Conservation (phyloP, 2,113 vertebrate species). For the Aldabrachelys gigantea region DNA sequence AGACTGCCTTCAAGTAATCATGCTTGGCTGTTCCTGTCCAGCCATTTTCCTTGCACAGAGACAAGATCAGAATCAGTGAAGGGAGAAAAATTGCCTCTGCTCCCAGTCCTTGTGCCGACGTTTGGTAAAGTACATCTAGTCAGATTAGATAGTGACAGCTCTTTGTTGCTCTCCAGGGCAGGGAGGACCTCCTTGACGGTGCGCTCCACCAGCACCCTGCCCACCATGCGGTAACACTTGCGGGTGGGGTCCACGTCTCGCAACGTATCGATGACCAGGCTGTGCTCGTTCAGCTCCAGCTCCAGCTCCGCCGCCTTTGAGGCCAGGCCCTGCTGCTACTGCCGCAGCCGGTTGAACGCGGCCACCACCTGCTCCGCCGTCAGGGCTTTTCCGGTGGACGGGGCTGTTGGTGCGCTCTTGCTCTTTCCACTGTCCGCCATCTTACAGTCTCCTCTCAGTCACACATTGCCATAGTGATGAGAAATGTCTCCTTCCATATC, state of each 20-base stretch:
- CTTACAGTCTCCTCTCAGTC: background rate
- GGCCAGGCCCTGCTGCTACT: constrained; percentile 90
- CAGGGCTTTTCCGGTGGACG: constrained; percentile 7
- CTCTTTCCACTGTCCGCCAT: constrained; percentile 62
- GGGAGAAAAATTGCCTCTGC: background rate
- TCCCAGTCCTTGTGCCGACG: background rate
- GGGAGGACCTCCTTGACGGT: constrained; percentile 94
- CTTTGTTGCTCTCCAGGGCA: constrained; percentile 90
- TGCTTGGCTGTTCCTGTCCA: background rate
- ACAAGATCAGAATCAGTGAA: background rate
- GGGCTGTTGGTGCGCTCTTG: constrained; percentile 18
- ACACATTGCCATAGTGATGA: constrained; percentile 14
- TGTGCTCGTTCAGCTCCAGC: constrained; percentile 95
- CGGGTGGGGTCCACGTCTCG: constrained; percentile 89
- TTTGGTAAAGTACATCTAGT: background rate
- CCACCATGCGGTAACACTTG: constrained; percentile 91
- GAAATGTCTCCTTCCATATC: constrained; percentile 6
- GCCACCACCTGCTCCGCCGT: constrained; percentile 86
- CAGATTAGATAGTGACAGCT: constrained; percentile 54
- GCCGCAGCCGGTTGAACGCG: constrained; percentile 91
- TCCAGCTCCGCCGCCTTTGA: constrained; percentile 92
- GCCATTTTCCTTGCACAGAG: background rate
- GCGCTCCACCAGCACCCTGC: constrained; percentile 90
- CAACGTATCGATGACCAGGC: constrained; percentile 92
- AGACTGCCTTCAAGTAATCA: background rate